Evolutionary conservation across 2,113 vertebrate species (phyloP).

Genomic region (Lynx canadensis): DNA sequence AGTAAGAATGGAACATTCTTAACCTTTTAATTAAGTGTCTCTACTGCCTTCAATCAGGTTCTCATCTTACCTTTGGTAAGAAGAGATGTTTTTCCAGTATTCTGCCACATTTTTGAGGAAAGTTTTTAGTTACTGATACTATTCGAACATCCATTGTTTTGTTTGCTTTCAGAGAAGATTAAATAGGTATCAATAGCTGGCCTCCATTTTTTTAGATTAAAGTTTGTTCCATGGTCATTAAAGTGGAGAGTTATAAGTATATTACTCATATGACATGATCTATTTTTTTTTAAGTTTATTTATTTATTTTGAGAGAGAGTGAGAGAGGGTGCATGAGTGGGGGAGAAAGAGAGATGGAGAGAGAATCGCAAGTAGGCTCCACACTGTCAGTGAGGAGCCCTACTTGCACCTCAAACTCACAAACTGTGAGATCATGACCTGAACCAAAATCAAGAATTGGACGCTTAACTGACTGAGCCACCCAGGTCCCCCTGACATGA

Average conservation of each 20-base stretch:
- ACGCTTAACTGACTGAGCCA: no score
- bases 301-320: no score
- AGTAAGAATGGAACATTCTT: background rate
- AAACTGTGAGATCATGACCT: no score
- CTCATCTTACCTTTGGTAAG: background rate
- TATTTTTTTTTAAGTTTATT: background rate
- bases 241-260: background rate
- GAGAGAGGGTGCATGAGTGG: no score
- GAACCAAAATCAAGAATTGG: no score
- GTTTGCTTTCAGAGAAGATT: background rate
- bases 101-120: background rate
- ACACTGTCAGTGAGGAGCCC: no score
- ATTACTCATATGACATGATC: background rate
- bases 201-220: background rate
- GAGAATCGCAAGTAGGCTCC: no score
- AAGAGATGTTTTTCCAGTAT: background rate
- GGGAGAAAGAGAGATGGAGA: no score
- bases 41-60: background rate
- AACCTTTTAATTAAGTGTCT: background rate
- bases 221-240: background rate
- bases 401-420: no score
- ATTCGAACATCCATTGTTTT: background rate
- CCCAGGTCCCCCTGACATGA: background rate
- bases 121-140: background rate
- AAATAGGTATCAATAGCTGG: background rate